Conservation (phyloP, 2,113 vertebrate genomes). For the Motacilla tschutschensis region DNA sequence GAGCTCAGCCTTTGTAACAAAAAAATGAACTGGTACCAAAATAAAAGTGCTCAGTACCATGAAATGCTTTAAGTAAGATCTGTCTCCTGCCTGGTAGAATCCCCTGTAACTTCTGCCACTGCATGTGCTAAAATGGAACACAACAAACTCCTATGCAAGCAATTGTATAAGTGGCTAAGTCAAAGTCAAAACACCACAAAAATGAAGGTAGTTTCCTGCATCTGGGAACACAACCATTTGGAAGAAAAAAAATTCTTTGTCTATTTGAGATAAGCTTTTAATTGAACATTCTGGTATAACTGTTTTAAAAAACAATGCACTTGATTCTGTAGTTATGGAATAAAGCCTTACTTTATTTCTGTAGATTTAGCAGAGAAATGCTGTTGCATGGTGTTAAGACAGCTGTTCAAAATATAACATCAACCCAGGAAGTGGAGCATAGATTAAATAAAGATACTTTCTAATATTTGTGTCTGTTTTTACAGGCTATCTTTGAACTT, state of each 20-base stretch:
- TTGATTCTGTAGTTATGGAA: background rate
- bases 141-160: background rate
- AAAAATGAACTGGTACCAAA: background rate
- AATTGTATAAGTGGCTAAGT: background rate
- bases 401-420: background rate
- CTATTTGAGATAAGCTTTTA: background rate
- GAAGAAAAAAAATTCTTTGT: background rate
- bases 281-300: background rate
- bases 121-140: background rate
- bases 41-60: background rate
- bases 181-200: conserved; percentile 6
- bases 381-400: background rate
- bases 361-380: background rate
- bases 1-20: background rate
- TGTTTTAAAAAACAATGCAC: background rate
- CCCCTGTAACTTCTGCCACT: background rate
- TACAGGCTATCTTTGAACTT: conserved; percentile 94
- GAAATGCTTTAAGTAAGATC: background rate
- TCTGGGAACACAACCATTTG: background rate
- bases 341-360: background rate
- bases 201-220: background rate
- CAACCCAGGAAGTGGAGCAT: background rate
- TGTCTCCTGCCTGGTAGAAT: background rate
- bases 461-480: conserved; percentile 11
- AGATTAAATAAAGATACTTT: background rate